These are phyloP conservation scores for Vidua macroura DNA, from an alignment of 2,113 vertebrate species.

Conservation along the genomic window DNA sequence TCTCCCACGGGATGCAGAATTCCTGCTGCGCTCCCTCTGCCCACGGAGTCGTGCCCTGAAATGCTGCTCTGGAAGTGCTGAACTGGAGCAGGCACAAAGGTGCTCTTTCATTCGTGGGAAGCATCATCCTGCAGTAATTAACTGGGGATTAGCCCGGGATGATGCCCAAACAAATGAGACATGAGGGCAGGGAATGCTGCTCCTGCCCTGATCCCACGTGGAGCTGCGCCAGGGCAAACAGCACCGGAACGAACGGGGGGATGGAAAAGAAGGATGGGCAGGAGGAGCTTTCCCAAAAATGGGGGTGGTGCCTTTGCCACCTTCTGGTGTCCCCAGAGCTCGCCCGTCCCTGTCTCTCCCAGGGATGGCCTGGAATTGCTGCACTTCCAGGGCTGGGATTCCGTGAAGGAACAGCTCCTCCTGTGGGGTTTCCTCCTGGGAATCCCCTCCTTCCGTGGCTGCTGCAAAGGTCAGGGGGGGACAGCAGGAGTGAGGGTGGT, in stretches of 20 bases:
- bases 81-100: slow-evolving; percentile 1
- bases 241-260: background rate
- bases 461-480: too few relatives aligned
- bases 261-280: background rate
- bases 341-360: rapidly evolving
- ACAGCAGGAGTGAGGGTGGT: background rate
- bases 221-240: slow-evolving; percentile 20
- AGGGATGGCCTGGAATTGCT: background rate
- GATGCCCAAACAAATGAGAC: slow-evolving; percentile 48
- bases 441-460: background rate
- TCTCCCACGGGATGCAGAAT: background rate
- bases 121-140: slow-evolving; percentile 39
- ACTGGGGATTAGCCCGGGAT: slow-evolving; percentile 40
- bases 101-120: slow-evolving; percentile 10
- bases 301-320: background rate
- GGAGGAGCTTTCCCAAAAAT: background rate
- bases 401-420: background rate
- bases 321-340: rapidly evolving
- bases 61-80: background rate
- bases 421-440: background rate
- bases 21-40: background rate
- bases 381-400: background rate
- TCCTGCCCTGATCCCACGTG: background rate
- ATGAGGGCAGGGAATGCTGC: background rate
- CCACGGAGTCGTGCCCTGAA: background rate